Conservation (phyloP, 2,888 invertebrate genomes). For the Athalia circularis region DNA sequence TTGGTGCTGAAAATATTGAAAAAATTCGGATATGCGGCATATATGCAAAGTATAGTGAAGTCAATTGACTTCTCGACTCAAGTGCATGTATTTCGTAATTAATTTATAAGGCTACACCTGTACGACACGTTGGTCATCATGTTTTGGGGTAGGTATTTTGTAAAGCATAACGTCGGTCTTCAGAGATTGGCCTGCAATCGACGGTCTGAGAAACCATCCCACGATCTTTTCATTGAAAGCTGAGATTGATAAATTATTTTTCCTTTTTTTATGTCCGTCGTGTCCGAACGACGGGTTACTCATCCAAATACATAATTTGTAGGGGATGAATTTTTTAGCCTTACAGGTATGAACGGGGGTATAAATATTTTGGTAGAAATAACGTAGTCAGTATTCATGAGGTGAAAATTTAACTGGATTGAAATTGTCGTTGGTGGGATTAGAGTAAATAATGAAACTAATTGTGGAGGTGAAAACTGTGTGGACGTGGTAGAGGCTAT, state of each 20-base stretch:
- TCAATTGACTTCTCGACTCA: background rate
- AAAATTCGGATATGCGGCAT: background rate
- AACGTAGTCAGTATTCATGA: no score
- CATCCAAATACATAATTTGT: no score
- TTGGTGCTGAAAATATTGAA: no score
- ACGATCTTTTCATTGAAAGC: background rate
- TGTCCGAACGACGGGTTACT: no score
- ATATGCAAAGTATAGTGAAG: conserved; percentile 16
- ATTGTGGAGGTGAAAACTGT: background rate
- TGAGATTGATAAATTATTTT: background rate
- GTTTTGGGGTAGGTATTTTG: background rate
- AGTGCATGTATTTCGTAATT: background rate
- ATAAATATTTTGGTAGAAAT: no score
- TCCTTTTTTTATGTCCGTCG: background rate
- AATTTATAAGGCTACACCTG: conserved; percentile 8
- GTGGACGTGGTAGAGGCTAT: no score
- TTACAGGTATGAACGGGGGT: no score
- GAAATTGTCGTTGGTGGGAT: background rate
- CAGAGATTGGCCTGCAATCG: conserved; percentile 5
- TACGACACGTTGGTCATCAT: background rate
- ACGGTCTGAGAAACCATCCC: conserved; percentile 3
- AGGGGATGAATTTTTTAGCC: no score
- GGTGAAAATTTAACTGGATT: no score
- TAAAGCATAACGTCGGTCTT: background rate
- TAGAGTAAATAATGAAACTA: background rate